These are phyloP conservation scores for Spilosoma lubricipeda DNA, from an alignment of 2,888 invertebrate species.

Conservation along the genomic window DNA sequence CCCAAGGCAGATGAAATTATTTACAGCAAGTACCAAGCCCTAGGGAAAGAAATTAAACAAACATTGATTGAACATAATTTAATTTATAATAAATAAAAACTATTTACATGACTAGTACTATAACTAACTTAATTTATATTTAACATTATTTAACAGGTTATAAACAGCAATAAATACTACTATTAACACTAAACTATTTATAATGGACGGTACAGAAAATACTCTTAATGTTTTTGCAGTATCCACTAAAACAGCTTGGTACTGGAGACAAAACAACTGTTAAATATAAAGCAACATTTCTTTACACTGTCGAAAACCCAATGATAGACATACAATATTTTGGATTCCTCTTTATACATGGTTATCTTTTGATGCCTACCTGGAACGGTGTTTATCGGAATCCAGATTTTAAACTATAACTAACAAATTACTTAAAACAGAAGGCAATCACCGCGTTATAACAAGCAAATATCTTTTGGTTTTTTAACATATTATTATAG, in stretches of 20 bases:
- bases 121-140: too few relatives aligned
- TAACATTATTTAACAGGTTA: too few relatives aligned
- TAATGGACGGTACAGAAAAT: too few relatives aligned
- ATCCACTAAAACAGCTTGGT: constrained; percentile 12
- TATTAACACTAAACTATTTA: too few relatives aligned
- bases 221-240: constrained; percentile 33
- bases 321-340: not conserved
- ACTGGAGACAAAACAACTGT: constrained; percentile 8
- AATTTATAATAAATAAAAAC: too few relatives aligned
- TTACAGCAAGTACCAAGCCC: too few relatives aligned
- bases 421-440: constrained; percentile 11
- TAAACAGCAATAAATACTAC: too few relatives aligned
- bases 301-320: constrained; percentile 4
- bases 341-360: constrained; percentile 1
- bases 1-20: too few relatives aligned
- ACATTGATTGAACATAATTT: too few relatives aligned
- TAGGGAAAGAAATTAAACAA: too few relatives aligned
- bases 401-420: constrained; percentile 6
- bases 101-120: too few relatives aligned
- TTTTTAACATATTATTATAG: not conserved
- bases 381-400: constrained; percentile 5
- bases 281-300: constrained; percentile 18
- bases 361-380: constrained; percentile 11
- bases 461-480: not conserved
- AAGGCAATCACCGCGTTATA: not conserved